A percentile compares a stretch with the other conserved stretches of the same genome.
Conservation (phyloP, 2,797 vertebrate genomes). For the Crax fasciolata region DNA sequence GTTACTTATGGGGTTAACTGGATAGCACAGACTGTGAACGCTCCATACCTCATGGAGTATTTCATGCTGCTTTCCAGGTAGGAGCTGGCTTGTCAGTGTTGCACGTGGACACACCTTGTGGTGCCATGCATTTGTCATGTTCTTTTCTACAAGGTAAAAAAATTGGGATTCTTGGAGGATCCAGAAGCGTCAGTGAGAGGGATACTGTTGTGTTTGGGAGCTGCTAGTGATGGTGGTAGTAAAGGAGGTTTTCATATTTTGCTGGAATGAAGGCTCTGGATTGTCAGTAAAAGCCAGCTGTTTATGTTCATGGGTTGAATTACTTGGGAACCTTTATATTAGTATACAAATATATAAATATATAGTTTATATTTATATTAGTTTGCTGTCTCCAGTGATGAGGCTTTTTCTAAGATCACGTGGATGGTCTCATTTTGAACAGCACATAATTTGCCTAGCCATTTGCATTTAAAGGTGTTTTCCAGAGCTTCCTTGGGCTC, state of each 20-base stretch:
- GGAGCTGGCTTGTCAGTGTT: background rate
- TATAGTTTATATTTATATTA: too few species aligned
- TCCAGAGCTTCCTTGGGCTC: background rate
- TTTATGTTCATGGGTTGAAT: background rate
- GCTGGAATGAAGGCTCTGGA: background rate
- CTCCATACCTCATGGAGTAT: background rate
- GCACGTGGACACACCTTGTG: background rate
- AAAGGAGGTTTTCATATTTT: background rate
- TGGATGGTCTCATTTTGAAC: background rate
- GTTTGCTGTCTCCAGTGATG: background rate
- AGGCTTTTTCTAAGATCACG: background rate
- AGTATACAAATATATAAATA: too few species aligned
- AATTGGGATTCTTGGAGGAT: background rate
- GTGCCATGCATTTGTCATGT: background rate
- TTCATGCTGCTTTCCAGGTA: background rate
- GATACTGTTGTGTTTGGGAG: background rate
- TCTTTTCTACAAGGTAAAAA: background rate
- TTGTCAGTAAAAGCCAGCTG: background rate
- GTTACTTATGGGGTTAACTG: background rate
- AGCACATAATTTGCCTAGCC: background rate
- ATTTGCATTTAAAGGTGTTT: slow-evolving; percentile 13
- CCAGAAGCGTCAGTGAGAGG: background rate
- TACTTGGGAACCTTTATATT: background rate
- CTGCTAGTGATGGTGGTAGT: background rate
- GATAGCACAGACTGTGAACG: background rate